These are phyloP conservation scores for Sarcophilus harrisii DNA, from an alignment of 2,797 vertebrate genomes.

Conservation along the genomic window DNA sequence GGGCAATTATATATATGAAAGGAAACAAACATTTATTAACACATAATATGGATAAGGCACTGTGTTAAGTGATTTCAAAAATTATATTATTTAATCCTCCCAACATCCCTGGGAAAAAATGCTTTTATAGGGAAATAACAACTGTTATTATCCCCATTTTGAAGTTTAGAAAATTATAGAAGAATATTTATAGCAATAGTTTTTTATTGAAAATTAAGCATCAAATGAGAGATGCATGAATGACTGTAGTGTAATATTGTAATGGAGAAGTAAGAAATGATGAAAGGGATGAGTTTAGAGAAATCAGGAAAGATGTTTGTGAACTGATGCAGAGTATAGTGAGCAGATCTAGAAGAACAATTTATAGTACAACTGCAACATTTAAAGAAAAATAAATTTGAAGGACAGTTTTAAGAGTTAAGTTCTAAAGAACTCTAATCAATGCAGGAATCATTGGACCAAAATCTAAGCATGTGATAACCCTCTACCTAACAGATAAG, in stretches of 20 bases:
- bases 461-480: background rate
- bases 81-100: background rate
- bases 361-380: background rate
- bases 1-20: background rate
- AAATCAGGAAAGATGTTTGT: background rate
- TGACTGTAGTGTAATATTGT: background rate
- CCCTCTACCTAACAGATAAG: background rate
- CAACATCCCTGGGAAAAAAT: background rate
- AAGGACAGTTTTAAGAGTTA: background rate
- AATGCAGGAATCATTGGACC: background rate
- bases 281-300: background rate
- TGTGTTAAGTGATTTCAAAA: background rate
- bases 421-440: background rate
- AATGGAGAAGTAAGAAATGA: background rate
- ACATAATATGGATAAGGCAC: background rate
- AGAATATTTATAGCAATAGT: background rate
- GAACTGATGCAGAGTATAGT: background rate
- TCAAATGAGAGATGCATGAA: background rate
- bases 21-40: background rate
- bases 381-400: background rate
- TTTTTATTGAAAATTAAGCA: background rate
- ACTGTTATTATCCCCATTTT: background rate
- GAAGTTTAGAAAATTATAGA: background rate
- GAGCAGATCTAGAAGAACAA: background rate
- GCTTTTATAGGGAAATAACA: background rate